These are phyloP conservation scores for Platichthys flesus DNA, from an alignment of 2,113 vertebrate genomes.

Conservation along the genomic window DNA sequence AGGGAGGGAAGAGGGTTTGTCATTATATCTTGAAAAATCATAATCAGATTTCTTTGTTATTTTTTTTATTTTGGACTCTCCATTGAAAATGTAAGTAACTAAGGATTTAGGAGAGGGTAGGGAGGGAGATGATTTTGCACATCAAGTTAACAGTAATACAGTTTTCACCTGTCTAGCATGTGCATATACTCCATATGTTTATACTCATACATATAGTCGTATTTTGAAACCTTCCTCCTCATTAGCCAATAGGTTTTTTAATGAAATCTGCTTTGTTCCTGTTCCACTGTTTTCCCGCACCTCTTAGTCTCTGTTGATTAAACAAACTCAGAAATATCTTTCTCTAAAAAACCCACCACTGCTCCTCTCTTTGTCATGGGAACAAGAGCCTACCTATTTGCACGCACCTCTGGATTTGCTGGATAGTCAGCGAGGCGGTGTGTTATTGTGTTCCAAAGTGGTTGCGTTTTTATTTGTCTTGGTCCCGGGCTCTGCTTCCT, in stretches of 20 bases:
- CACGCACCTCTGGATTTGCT: conserved; percentile 40
- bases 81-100: neutral
- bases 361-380: conserved; percentile 46
- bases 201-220: conserved; percentile 8
- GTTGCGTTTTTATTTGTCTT: conserved; percentile 30
- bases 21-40: no score
- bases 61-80: no score
- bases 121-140: conserved; percentile 36
- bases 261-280: conserved; percentile 44
- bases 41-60: no score
- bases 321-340: conserved; percentile 65
- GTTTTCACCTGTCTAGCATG: conserved; percentile 27
- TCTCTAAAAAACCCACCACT: conserved; percentile 53
- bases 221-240: conserved; percentile 39
- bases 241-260: conserved; percentile 49
- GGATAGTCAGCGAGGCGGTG: conserved; percentile 37
- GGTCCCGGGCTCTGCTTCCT: conserved; percentile 39
- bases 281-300: conserved; percentile 16
- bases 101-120: neutral
- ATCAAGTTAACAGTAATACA: conserved; percentile 25
- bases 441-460: conserved; percentile 1
- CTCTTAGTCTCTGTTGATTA: conserved; percentile 65
- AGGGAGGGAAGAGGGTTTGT: neutral
- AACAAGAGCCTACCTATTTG: conserved; percentile 63
- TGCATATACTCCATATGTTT: conserved; percentile 12